Conservation (phyloP, 2,113 vertebrate genomes). For the Propithecus coquereli region DNA sequence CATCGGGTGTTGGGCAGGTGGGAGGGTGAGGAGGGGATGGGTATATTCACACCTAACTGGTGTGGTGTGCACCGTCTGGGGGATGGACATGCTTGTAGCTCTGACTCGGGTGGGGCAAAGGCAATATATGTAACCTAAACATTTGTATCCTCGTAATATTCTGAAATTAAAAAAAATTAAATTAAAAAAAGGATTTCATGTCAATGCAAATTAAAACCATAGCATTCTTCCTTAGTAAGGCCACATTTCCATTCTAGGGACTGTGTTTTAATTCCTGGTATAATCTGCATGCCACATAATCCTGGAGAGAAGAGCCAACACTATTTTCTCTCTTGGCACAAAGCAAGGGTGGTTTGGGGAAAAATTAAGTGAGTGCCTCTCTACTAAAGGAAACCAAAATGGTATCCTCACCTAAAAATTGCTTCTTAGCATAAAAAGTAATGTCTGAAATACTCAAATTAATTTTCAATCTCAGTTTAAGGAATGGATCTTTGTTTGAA, state of each 20-base stretch:
- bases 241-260: not conserved
- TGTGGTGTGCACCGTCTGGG: too few relatives aligned
- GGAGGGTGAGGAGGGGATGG: too few relatives aligned
- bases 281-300: not conserved
- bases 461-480: conserved; percentile 14
- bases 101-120: too few relatives aligned
- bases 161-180: too few relatives aligned
- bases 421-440: not conserved
- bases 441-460: not conserved
- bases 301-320: not conserved
- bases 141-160: too few relatives aligned
- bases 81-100: too few relatives aligned
- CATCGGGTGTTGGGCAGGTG: too few relatives aligned
- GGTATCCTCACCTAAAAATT: not conserved
- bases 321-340: not conserved
- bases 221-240: not conserved
- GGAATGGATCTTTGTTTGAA: not conserved
- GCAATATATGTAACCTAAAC: too few relatives aligned
- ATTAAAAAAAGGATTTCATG: not conserved
- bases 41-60: too few relatives aligned
- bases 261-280: conserved; percentile 9
- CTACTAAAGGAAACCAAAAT: not conserved
- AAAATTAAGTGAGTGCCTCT: not conserved
- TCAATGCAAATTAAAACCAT: conserved; percentile 6
- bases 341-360: not conserved